Conservation (phyloP, 2,888 invertebrate species). For the Graphium colonna region DNA sequence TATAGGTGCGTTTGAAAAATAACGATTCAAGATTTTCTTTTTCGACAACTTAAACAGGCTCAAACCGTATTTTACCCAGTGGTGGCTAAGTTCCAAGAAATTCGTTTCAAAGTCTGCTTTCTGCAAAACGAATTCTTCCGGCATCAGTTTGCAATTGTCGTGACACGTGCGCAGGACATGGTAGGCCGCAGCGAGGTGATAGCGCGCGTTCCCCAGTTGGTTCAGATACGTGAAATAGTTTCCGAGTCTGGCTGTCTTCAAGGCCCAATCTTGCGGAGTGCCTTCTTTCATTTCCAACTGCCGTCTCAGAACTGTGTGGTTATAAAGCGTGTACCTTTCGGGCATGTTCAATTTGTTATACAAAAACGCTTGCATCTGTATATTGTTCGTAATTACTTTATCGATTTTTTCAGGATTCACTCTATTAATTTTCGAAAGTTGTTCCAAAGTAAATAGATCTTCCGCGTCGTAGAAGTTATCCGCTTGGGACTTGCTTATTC, state of each 20-base stretch:
- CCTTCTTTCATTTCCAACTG: conserved; percentile 79
- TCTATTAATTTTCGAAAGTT: conserved; percentile 48
- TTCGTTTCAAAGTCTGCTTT: conserved; percentile 66
- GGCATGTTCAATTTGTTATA: conserved; percentile 77
- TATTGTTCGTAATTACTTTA: conserved; percentile 80
- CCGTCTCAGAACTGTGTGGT: conserved; percentile 77
- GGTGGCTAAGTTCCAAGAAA: conserved; percentile 75
- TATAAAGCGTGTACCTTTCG: conserved; percentile 74
- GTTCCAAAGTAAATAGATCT: conserved; percentile 70
- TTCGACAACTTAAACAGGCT: conserved; percentile 79
- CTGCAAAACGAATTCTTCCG: conserved; percentile 62
- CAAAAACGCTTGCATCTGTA: conserved; percentile 82
- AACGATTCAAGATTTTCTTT: conserved; percentile 61
- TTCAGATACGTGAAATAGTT: conserved; percentile 71
- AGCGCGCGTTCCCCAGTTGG: conserved; percentile 74
- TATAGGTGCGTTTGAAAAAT: conserved; percentile 52
- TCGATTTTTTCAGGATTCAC: conserved; percentile 75
- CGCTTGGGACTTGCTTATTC: conserved; percentile 49
- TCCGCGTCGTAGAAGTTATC: conserved; percentile 71
- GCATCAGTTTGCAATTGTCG: conserved; percentile 68
- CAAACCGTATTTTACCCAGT: conserved; percentile 82
- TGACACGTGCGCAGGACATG: conserved; percentile 78
- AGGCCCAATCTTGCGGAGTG: conserved; percentile 79
- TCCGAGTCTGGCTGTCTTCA: conserved; percentile 75
- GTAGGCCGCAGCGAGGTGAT: conserved; percentile 83